These are phyloP conservation scores for Drosophila mimetica DNA, from an alignment of 2,888 invertebrate species.

Conservation along the genomic window DNA sequence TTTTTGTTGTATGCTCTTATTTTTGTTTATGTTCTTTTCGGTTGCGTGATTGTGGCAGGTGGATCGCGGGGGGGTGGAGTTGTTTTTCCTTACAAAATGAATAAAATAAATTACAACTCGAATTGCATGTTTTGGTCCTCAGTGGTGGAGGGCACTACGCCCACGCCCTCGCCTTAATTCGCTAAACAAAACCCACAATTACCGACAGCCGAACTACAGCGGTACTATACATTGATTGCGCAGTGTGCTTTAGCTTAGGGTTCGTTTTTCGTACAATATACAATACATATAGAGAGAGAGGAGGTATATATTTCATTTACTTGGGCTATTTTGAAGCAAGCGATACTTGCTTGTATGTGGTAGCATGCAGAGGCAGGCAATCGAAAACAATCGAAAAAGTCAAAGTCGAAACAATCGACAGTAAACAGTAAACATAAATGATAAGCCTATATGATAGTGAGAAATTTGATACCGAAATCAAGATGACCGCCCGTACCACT, in stretches of 20 bases:
- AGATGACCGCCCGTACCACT: constrained; percentile 87
- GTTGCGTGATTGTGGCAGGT: constrained; percentile 40
- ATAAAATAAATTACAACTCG: constrained; percentile 43
- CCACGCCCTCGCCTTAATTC: constrained; percentile 7
- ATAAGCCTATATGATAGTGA: constrained; percentile 77
- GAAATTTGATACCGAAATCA: constrained; percentile 85
- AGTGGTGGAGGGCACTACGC: constrained; percentile 9
- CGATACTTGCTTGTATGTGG: constrained; percentile 9
- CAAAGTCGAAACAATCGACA: constrained; percentile 28
- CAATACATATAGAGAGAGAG: too few species aligned
- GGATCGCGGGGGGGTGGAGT: constrained; percentile 14
- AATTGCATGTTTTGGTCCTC: constrained; percentile 28
- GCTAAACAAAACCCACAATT: constrained; percentile 26
- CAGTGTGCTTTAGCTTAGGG: background rate
- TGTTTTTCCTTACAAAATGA: constrained; percentile 19
- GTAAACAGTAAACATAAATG: constrained; percentile 59
- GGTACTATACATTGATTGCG: background rate
- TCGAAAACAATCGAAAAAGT: constrained; percentile 29
- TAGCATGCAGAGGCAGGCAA: constrained; percentile 29
- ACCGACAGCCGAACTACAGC: constrained; percentile 5
- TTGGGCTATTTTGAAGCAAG: constrained; percentile 9
- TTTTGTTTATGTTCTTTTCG: background rate
- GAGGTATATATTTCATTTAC: constrained; percentile 3
- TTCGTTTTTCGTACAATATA: background rate
- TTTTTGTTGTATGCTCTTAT: background rate